Base-by-base conservation (phyloP, 2,113 vertebrate genomes). In the Hemiprocne comata region DNA sequence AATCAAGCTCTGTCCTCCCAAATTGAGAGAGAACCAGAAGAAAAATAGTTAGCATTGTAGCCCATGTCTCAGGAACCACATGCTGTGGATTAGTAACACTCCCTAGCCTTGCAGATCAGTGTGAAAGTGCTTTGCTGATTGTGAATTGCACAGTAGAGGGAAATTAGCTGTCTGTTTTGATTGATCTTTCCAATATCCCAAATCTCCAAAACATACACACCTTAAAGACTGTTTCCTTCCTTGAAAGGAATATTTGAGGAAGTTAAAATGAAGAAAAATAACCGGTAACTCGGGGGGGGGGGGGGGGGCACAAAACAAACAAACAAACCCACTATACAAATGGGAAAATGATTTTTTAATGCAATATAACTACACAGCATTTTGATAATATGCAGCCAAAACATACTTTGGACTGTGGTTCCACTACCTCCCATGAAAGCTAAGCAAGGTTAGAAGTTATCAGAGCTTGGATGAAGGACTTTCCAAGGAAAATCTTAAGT, bases 401-500 rank as follows among this genome's bases (percentile, higher is more conserved):
- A 72, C 38, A 38, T 15, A 61, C 31, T 72, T 54, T 71, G 44
- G 73, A 44, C 31, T 65, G 44, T 54, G 10, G 50, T 70, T 79
- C 28, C 31, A 85, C 29, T 23, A 93, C 36, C 26, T 82, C 21
- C 31, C 23, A 20, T n/a, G 44, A 77, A 94, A 94, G 18, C 28
- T 65, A 54, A 69, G n/a, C 25, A 75, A 93, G 77, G 66, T 89
- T 54, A 92, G 19, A 89, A 65, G 80, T 82, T 93, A 93, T 72
- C 65, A 72, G 57, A 89, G 89, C 81, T 65, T 60, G 8, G 1
- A 38, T 73, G 58, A 92, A 92, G 77, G 80, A 78, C 76, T 93
- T 95, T 38, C 65, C 84, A 92, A 89, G 84, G 93, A 85, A 92
- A 92, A 53, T 20, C 44, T 84, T 53, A 40, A 87, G 57, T 69